These are phyloP conservation scores for Drosophila greeni DNA, from an alignment of 2,888 invertebrate genomes.

Conservation along the genomic window DNA sequence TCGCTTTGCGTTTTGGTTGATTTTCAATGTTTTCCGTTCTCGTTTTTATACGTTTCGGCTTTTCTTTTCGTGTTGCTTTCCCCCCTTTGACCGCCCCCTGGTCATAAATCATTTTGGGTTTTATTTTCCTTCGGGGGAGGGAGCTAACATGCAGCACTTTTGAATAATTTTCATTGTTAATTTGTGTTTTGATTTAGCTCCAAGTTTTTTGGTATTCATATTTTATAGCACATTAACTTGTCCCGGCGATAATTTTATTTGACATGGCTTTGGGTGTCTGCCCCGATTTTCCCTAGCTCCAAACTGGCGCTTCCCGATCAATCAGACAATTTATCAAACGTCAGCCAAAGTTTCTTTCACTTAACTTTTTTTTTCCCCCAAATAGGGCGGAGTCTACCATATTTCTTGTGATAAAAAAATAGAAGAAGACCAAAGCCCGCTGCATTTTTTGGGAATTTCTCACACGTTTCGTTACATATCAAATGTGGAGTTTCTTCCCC, in stretches of 20 bases:
- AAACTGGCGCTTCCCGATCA: conserved; percentile 47
- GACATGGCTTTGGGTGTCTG: conserved; percentile 42
- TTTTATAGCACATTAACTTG: conserved; percentile 59
- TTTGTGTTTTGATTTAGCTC: conserved; percentile 58
- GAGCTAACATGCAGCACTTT: conserved; percentile 13
- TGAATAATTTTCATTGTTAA: conserved; percentile 47
- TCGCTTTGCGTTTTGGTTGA: conserved; percentile 49
- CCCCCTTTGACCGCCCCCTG: conserved; percentile 26
- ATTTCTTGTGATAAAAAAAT: conserved; percentile 41
- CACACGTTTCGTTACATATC: conserved; percentile 63
- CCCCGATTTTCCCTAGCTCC: conserved; percentile 9
- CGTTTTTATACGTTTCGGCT: conserved; percentile 37
- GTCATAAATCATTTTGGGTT: conserved; percentile 30
- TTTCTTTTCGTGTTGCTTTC: conserved; percentile 15
- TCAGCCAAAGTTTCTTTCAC: conserved; percentile 35
- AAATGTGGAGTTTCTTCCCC: conserved; percentile 34
- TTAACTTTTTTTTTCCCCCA: conserved; percentile 52
- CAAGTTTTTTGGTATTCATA: conserved; percentile 32
- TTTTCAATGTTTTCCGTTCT: conserved; percentile 54
- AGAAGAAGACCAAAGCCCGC: conserved; percentile 23
- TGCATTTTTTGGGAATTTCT: conserved; percentile 57
- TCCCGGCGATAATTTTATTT: conserved; percentile 51
- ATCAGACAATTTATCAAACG: conserved; percentile 65
- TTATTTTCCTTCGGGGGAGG: conserved; percentile 6
- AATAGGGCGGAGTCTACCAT: conserved; percentile 24